Percentiles rank a stretch among this genome's conserved stretches.
These are phyloP conservation scores for Schizothorax lantsangensis DNA, from an alignment of 2,797 vertebrate species.

Conservation along the genomic window DNA sequence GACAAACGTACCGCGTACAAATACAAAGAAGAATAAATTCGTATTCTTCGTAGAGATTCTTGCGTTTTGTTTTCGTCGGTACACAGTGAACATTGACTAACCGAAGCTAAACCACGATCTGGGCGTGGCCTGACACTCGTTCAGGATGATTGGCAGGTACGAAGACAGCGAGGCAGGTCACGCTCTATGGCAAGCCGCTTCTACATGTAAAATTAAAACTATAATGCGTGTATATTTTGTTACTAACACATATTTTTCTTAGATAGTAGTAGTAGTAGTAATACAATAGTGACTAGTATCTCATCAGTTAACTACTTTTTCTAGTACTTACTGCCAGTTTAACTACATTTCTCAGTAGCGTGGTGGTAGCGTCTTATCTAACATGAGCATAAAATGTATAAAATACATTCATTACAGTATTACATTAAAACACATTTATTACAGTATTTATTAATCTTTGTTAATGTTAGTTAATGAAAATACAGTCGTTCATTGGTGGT, in stretches of 20 bases:
- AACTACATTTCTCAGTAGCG: too few species aligned
- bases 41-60: background rate
- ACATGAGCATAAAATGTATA: too few species aligned
- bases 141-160: constrained; percentile 72
- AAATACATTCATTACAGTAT: too few species aligned
- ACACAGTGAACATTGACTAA: too few species aligned
- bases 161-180: constrained; percentile 75
- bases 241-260: background rate
- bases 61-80: background rate
- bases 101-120: background rate
- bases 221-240: background rate
- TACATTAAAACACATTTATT: too few species aligned
- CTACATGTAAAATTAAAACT: background rate
- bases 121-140: constrained; percentile 57
- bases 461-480: too few species aligned
- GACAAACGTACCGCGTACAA: background rate
- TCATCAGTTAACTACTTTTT: background rate
- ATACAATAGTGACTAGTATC: background rate
- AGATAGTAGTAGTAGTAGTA: background rate
- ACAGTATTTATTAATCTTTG: too few species aligned
- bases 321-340: too few species aligned
- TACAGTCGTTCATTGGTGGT: too few species aligned
- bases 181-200: constrained; percentile 61
- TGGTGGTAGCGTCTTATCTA: too few species aligned
- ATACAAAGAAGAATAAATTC: background rate